A percentile compares a stretch with the other conserved stretches of the same genome.
These are phyloP conservation scores for Tetramorium parvispinum DNA, from an alignment of 1,140 invertebrate genomes.

Conservation along the genomic window DNA sequence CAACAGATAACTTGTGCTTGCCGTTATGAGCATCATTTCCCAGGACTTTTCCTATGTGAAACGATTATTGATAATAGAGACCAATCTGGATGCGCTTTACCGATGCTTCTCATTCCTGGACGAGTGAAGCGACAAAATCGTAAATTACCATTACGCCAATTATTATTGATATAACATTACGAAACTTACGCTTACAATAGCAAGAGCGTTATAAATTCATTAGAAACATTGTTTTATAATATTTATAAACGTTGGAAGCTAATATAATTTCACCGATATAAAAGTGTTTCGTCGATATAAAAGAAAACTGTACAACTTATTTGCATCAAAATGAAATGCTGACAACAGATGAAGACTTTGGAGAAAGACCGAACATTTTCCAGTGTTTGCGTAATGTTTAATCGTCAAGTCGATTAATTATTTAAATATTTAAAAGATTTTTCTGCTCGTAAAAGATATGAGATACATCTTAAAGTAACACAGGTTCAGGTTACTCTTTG, in stretches of 20 bases:
- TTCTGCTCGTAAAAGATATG: constrained; percentile 49
- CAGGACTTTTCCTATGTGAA: not conserved
- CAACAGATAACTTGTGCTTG: constrained; percentile 62
- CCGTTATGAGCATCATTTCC: not conserved
- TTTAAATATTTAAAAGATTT: constrained; percentile 38
- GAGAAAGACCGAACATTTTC: not conserved
- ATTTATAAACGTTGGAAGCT: constrained; percentile 46
- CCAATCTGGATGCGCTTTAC: constrained; percentile 56
- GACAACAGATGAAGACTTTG: constrained; percentile 10
- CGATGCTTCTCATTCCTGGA: constrained; percentile 44
- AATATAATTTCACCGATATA: constrained; percentile 18
- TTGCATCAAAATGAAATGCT: constrained; percentile 33
- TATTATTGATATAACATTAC: constrained; percentile 46
- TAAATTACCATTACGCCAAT: constrained; percentile 19
- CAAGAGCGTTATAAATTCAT: constrained; percentile 25
- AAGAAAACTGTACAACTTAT: constrained; percentile 34
- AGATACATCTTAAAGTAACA: constrained; percentile 24
- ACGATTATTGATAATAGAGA: constrained; percentile 15
- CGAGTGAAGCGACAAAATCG: constrained; percentile 34
- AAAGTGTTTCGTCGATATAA: constrained; percentile 35
- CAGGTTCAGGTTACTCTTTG: constrained; percentile 17
- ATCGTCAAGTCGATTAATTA: constrained; percentile 12
- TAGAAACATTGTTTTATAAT: constrained; percentile 54
- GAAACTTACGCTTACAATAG: constrained; percentile 25
- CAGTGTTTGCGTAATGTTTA: constrained; percentile 11